Evolutionary conservation across 2,797 vertebrate genomes (phyloP).

Genomic region (Sebastiscus albofasciatus): DNA sequence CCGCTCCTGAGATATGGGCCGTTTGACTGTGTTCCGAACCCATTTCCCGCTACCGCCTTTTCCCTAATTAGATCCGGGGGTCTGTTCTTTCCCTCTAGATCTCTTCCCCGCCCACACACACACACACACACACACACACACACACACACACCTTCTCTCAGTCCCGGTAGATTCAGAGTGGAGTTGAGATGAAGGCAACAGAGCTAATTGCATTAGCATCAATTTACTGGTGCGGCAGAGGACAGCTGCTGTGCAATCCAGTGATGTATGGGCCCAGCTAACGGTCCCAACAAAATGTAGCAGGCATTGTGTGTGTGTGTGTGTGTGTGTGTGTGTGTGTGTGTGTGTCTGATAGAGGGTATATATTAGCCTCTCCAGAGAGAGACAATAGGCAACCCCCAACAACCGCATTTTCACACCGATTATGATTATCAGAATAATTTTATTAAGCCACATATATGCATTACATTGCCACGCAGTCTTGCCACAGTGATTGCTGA

Average conservation of each 20-base stretch:
- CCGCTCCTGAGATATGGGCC: slow-evolving; percentile 62
- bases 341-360: slow-evolving; percentile 13
- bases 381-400: slow-evolving; percentile 21
- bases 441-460: slow-evolving; percentile 48
- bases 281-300: slow-evolving; percentile 19
- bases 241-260: slow-evolving; percentile 74
- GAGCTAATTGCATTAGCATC: slow-evolving; percentile 83
- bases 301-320: background rate
- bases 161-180: slow-evolving; percentile 50
- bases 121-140: background rate
- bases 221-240: slow-evolving; percentile 74
- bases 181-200: slow-evolving; percentile 73
- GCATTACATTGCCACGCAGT: slow-evolving; percentile 23
- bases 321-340: slow-evolving; percentile 10
- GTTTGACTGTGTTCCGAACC: slow-evolving; percentile 68
- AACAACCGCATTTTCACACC: slow-evolving; percentile 8
- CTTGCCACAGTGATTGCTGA: slow-evolving; percentile 16
- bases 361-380: slow-evolving; percentile 38
- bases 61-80: slow-evolving; percentile 75
- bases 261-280: slow-evolving; percentile 56
- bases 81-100: slow-evolving; percentile 53
- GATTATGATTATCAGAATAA: slow-evolving; percentile 53
- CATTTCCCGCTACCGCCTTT: slow-evolving; percentile 70
- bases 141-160: slow-evolving; percentile 23
- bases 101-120: slow-evolving; percentile 14